Conservation (phyloP, 2,113 vertebrate species). For the Montifringilla adamsi region DNA sequence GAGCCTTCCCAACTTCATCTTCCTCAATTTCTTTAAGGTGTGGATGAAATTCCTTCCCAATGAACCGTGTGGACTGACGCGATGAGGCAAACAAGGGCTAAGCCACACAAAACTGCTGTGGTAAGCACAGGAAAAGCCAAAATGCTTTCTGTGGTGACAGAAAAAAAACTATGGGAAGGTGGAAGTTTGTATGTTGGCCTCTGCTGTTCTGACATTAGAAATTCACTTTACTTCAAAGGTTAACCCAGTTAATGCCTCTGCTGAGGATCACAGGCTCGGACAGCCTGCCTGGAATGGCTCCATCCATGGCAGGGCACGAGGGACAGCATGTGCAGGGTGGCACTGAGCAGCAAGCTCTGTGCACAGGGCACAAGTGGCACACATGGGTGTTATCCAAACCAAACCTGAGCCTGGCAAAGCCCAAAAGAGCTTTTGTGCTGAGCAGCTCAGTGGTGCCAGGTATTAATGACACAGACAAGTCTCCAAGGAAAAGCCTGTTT, state of each 20-base stretch:
- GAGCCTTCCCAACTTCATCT: not conserved
- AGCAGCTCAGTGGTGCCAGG: not conserved
- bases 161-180: not conserved
- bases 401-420: slow-evolving; percentile 9
- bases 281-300: not conserved
- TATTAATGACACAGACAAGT: not conserved
- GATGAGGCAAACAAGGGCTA: not conserved
- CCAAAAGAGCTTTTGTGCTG: not conserved
- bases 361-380: not conserved
- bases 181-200: not conserved
- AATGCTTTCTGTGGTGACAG: not conserved
- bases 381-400: not conserved
- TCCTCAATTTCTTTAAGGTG: slow-evolving; percentile 29
- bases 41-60: slow-evolving; percentile 35
- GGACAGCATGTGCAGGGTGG: not conserved
- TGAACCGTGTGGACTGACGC: not conserved
- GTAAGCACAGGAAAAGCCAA: not conserved
- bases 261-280: not conserved
- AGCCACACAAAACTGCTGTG: not conserved
- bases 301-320: accelerated
- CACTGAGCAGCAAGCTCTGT: not conserved
- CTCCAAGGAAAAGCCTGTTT: not conserved
- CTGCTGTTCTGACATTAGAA: not conserved
- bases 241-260: not conserved
- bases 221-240: slow-evolving; percentile 1